Percentiles rank a stretch among this genome's conserved stretches.
phyloP scores from a whole-genome alignment of 2,888 invertebrate species.

The Tanaodytes sp. region DNA sequence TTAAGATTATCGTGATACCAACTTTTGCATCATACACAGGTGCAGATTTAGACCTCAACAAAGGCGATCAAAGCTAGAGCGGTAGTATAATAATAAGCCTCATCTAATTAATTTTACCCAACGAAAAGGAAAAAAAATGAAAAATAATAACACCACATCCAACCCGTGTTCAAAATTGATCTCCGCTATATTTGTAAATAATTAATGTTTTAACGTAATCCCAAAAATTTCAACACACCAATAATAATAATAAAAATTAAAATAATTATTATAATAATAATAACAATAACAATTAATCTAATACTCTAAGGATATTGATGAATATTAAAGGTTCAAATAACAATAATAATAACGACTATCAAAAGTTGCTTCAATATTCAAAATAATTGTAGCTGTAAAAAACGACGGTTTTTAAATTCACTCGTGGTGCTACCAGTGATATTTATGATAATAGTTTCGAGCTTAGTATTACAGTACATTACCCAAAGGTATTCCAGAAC shows the following conservation, averaged over 20 bases:
- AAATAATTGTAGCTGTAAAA: constrained; percentile 11
- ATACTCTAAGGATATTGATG: too few species aligned
- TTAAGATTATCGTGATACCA: constrained; percentile 30
- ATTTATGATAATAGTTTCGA: constrained; percentile 43
- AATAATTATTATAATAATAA: too few species aligned
- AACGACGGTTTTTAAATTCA: constrained; percentile 30
- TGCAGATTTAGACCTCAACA: constrained; percentile 4
- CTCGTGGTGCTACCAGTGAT: constrained; percentile 50
- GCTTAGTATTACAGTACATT: too few species aligned
- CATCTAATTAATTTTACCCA: not conserved
- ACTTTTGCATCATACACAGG: constrained; percentile 18
- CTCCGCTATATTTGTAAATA: constrained; percentile 12
- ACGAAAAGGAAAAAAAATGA: too few species aligned
- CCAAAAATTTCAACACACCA: constrained; percentile 13
- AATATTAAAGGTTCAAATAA: too few species aligned
- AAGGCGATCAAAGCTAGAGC: not conserved
- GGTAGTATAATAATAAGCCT: too few species aligned
- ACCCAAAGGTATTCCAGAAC: too few species aligned
- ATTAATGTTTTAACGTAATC: not conserved
- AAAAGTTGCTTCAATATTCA: not conserved
- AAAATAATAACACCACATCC: too few species aligned
- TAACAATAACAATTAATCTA: too few species aligned
- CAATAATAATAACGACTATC: too few species aligned
- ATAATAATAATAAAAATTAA: constrained; percentile 20
- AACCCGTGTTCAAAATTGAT: not conserved